phyloP scores from a whole-genome alignment of 2,888 invertebrate species.

The Galerucella calmariensis region DNA sequence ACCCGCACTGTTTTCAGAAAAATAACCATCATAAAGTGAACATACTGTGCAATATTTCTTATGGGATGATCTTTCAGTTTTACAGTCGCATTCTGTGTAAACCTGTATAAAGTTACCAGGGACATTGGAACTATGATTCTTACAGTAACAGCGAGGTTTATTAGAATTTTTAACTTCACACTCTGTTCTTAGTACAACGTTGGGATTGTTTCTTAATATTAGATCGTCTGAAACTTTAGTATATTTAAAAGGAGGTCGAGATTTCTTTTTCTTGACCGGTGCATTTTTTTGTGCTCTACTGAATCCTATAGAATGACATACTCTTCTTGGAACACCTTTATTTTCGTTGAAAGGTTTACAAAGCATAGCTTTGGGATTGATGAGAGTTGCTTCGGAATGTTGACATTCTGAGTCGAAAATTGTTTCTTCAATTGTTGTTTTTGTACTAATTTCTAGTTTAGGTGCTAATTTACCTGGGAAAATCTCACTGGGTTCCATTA shows the following conservation, averaged over 20 bases:
- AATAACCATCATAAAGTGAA: constrained; percentile 22
- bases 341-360: constrained; percentile 47
- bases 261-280: constrained; percentile 31
- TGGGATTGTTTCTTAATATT: constrained; percentile 49
- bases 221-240: constrained; percentile 51
- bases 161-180: constrained; percentile 19
- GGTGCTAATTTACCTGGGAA: constrained; percentile 78
- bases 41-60: constrained; percentile 15
- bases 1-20: constrained; percentile 9
- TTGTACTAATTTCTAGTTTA: constrained; percentile 77
- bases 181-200: constrained; percentile 42
- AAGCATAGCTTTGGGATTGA: constrained; percentile 64
- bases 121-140: not conserved
- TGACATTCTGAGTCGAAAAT: constrained; percentile 52
- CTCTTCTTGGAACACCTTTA: constrained; percentile 47
- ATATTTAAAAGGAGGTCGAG: constrained; percentile 51
- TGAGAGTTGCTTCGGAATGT: constrained; percentile 48
- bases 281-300: constrained; percentile 44
- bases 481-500: constrained; percentile 74
- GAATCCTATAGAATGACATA: constrained; percentile 54
- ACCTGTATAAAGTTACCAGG: not conserved
- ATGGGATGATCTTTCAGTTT: not conserved
- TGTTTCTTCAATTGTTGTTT: constrained; percentile 75
- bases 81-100: constrained; percentile 1
- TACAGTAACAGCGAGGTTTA: constrained; percentile 13